phyloP scores from a whole-genome alignment of 2,888 invertebrate genomes.

The Nasonovia ribisnigri region DNA sequence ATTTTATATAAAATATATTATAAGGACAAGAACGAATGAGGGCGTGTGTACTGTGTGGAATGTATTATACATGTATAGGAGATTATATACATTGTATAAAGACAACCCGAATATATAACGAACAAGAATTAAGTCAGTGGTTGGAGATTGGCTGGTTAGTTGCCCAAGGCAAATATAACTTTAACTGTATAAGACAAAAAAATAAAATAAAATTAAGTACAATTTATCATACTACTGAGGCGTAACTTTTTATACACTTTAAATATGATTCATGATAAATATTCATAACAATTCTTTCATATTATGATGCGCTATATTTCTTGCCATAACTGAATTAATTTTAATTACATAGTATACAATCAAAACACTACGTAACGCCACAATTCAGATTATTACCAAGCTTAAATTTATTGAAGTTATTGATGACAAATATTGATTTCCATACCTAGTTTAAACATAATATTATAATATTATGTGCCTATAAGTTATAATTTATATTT shows the following conservation, averaged over 20 bases:
- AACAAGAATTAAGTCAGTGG: neutral
- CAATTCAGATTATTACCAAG: neutral
- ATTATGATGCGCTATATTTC: neutral
- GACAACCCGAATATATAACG: neutral
- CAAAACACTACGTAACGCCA: neutral
- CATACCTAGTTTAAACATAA: too few species aligned
- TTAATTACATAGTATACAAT: neutral
- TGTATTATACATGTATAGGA: too few species aligned
- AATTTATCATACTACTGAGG: neutral
- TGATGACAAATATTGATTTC: neutral
- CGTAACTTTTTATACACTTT: neutral
- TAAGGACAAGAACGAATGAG: too few species aligned
- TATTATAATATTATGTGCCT: too few species aligned
- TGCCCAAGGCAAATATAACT: neutral
- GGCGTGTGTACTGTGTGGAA: neutral
- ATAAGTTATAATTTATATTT: too few species aligned
- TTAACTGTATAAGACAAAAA: neutral
- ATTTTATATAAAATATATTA: neutral
- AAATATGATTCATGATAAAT: neutral
- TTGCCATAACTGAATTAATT: neutral
- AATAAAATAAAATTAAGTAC: constrained; percentile 17
- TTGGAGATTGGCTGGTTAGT: neutral
- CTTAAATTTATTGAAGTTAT: neutral
- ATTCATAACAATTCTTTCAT: neutral
- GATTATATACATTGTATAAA: neutral